A percentile compares a stretch with the other conserved stretches of the same genome.
Evolutionary conservation across 2,113 vertebrate species (phyloP).

Genomic region (Engystomops pustulosus): DNA sequence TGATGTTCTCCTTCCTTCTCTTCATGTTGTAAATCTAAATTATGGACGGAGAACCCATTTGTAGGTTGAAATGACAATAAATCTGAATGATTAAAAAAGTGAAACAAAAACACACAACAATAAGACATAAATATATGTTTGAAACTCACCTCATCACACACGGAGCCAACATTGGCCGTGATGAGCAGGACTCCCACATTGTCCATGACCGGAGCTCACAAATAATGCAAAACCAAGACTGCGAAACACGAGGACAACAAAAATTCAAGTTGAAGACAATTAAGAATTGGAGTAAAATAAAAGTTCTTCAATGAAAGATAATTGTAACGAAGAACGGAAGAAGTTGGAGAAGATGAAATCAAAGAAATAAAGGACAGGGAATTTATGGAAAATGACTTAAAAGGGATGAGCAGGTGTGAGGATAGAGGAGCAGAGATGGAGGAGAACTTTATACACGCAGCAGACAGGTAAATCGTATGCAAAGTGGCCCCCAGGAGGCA

Average conservation of each 20-base stretch:
- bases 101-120: background rate
- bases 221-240: background rate
- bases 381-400: background rate
- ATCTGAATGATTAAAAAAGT: background rate
- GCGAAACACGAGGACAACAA: background rate
- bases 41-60: no score
- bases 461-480: conserved; percentile 38
- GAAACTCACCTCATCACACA: conserved; percentile 79
- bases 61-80: no score
- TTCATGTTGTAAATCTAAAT: no score
- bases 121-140: background rate
- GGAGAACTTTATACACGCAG: background rate
- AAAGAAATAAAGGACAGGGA: no score
- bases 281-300: no score
- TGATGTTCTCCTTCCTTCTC: no score
- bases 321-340: background rate
- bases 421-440: background rate
- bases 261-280: no score
- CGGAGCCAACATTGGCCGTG: conserved; percentile 80
- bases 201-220: conserved; percentile 69
- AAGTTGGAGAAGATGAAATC: background rate
- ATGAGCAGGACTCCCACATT: conserved; percentile 74
- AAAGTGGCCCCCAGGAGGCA: background rate
- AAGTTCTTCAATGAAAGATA: no score
- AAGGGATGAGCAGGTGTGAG: background rate